phyloP scores from a whole-genome alignment of 2,797 vertebrate genomes.

The Coilia nasus region DNA sequence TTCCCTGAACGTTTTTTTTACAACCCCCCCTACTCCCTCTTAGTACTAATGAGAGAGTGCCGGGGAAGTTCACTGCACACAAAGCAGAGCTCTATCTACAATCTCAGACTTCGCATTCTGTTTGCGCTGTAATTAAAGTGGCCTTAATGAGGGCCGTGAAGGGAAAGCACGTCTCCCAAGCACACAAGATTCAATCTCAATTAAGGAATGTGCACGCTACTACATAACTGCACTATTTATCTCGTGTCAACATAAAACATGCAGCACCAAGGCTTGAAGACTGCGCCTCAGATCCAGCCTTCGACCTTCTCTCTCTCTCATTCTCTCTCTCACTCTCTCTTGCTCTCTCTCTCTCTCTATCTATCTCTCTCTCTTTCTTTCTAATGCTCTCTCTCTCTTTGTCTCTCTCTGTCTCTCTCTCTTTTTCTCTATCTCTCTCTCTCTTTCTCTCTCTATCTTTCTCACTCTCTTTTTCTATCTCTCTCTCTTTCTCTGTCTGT shows the following conservation, averaged over 20 bases:
- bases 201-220: constrained; percentile 23
- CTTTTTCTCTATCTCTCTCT: neutral
- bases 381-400: neutral
- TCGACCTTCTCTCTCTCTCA: neutral
- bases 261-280: neutral
- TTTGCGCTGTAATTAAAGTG: constrained; percentile 24
- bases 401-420: neutral
- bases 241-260: constrained; percentile 23
- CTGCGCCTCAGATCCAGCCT: neutral
- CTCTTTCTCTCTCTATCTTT: no score
- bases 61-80: neutral
- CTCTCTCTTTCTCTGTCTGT: no score
- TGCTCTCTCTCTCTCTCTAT: neutral
- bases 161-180: constrained; percentile 11
- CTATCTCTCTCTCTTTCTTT: no score
- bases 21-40: neutral
- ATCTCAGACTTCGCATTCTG: constrained; percentile 15
- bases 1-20: neutral
- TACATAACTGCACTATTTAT: constrained; percentile 23
- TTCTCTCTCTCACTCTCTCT: neutral
- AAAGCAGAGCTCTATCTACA: constrained; percentile 13
- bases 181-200: constrained; percentile 25
- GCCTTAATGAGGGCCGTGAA: constrained; percentile 11
- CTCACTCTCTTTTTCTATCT: no score
- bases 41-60: neutral